Percentiles rank a stretch among this genome's conserved stretches.
phyloP scores from a whole-genome alignment of 2,113 vertebrate species.

The Amphilophus citrinellus region DNA sequence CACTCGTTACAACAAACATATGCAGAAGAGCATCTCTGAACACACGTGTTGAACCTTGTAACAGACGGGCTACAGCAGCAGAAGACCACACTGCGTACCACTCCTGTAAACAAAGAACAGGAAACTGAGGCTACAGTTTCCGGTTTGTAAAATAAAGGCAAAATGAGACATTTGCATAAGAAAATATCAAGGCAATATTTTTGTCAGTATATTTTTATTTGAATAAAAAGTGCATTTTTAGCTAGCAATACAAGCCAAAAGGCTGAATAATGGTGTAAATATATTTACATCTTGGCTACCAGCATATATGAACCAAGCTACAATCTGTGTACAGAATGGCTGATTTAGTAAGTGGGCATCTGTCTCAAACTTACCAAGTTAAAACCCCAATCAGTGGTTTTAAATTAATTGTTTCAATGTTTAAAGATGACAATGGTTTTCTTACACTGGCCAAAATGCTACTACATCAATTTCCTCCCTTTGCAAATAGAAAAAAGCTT shows the following conservation, averaged over 20 bases:
- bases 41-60: too few species aligned
- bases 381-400: conserved; percentile 47
- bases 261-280: conserved; percentile 76
- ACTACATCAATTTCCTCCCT: conserved; percentile 32
- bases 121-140: too few species aligned
- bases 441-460: conserved; percentile 50
- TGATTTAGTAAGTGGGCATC: conserved; percentile 29
- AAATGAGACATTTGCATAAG: neutral
- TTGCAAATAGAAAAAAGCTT: conserved; percentile 29
- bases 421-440: conserved; percentile 28
- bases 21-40: too few species aligned
- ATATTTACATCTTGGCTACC: conserved; percentile 84
- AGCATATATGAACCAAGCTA: conserved; percentile 82
- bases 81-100: too few species aligned
- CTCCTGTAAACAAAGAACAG: too few species aligned
- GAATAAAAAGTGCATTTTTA: conserved; percentile 85
- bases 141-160: neutral
- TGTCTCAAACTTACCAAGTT: conserved; percentile 2
- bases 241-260: conserved; percentile 77
- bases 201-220: conserved; percentile 81
- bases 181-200: neutral
- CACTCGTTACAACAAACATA: too few species aligned
- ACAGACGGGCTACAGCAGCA: too few species aligned
- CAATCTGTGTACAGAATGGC: conserved; percentile 67
- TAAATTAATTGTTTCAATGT: conserved; percentile 28